Conservation (phyloP, 2,797 vertebrate genomes). For the Sebastiscus tertius region DNA sequence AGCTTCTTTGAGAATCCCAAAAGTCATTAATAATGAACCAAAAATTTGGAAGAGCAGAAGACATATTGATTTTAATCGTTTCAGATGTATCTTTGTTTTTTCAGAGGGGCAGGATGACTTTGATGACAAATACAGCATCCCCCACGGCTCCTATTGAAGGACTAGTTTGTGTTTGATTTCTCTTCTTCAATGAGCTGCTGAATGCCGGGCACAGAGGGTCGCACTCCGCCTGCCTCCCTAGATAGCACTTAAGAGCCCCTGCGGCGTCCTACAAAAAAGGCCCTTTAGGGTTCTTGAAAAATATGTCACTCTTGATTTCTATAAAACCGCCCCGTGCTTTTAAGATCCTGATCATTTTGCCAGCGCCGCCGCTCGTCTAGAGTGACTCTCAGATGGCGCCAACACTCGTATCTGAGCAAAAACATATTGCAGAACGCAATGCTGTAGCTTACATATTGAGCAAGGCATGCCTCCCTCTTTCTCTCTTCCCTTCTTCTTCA, state of each 20-base stretch:
- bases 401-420: constrained; percentile 15
- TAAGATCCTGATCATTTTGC: constrained; percentile 39
- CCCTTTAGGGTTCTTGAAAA: constrained; percentile 24
- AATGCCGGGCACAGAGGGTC: constrained; percentile 46
- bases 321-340: constrained; percentile 32
- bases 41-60: constrained; percentile 52
- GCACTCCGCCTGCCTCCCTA: constrained; percentile 51
- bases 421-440: constrained; percentile 33
- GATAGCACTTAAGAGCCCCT: constrained; percentile 51
- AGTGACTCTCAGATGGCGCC: constrained; percentile 13
- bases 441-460: constrained; percentile 28
- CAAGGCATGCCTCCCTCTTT: constrained; percentile 8
- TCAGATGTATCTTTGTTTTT: constrained; percentile 52
- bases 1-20: constrained; percentile 56
- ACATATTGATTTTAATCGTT: constrained; percentile 78
- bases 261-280: constrained; percentile 25
- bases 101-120: constrained; percentile 28
- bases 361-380: not conserved
- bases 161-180: constrained; percentile 61
- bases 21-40: constrained; percentile 72
- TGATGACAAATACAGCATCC: constrained; percentile 48
- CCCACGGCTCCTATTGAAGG: constrained; percentile 44
- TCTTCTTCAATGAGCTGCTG: constrained; percentile 34
- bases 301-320: constrained; percentile 40
- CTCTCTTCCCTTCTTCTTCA: constrained; percentile 29